Conservation (phyloP, 2,888 invertebrate genomes). For the Resseliella maxima region DNA sequence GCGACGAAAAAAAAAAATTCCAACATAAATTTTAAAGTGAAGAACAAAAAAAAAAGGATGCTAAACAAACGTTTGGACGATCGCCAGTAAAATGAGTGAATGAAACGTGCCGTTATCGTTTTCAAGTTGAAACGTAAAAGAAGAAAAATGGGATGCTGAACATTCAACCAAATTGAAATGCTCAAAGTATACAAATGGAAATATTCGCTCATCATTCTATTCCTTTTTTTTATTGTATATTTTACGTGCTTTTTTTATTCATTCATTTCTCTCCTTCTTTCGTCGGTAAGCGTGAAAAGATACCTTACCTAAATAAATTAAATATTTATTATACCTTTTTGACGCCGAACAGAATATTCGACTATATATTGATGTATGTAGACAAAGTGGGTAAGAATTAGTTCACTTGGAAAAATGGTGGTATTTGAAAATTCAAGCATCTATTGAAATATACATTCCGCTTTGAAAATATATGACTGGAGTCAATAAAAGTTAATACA, state of each 20-base stretch:
- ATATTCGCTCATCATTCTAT: background rate
- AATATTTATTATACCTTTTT: background rate
- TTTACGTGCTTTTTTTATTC: background rate
- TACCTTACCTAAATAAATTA: slow-evolving; percentile 1
- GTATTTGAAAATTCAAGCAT: too few species aligned
- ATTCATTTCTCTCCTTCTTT: background rate
- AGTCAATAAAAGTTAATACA: too few species aligned
- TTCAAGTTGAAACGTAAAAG: background rate
- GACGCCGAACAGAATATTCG: background rate
- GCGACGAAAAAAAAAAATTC: background rate
- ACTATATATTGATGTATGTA: background rate
- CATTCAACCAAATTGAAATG: background rate
- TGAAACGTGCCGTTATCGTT: background rate
- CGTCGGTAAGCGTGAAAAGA: background rate
- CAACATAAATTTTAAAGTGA: background rate
- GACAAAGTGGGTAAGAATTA: background rate
- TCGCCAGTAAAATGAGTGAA: background rate
- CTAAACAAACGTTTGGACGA: background rate
- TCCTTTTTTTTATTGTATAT: background rate
- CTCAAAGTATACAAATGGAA: background rate
- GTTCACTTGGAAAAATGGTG: too few species aligned
- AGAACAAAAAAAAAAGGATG: background rate
- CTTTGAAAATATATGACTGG: too few species aligned
- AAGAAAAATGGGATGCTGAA: background rate
- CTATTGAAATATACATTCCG: too few species aligned